A percentile compares a stretch with the other conserved stretches of the same genome.
phyloP scores from a whole-genome alignment of 2,797 vertebrate genomes.

The Malacoraja senta region DNA sequence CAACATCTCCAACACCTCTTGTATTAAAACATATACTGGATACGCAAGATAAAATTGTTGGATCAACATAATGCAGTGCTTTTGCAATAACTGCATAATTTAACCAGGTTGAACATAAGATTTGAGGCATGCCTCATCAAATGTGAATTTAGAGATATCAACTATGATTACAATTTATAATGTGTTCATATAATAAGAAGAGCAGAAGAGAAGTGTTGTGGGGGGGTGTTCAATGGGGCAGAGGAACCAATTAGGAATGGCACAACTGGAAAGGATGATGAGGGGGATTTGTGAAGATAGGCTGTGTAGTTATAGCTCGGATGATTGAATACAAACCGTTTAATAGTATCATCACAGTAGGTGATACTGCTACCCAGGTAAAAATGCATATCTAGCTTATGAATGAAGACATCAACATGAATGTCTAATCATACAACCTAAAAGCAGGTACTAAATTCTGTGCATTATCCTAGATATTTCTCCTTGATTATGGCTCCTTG shows the following conservation, averaged over 20 bases:
- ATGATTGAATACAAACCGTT: neutral
- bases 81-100: neutral
- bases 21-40: neutral
- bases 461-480: neutral
- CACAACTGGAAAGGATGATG: too few species aligned
- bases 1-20: neutral
- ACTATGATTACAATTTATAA: neutral
- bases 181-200: neutral
- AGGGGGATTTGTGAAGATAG: too few species aligned
- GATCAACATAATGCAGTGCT: neutral
- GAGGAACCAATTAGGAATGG: too few species aligned
- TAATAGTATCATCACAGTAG: neutral
- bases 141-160: neutral
- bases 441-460: neutral
- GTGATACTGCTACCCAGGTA: neutral
- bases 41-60: neutral
- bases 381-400: neutral
- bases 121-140: neutral
- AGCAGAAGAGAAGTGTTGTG: neutral
- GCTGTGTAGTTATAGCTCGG: neutral
- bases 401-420: neutral
- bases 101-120: neutral
- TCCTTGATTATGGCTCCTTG: too few species aligned
- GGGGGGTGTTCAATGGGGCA: neutral
- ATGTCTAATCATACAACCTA: neutral